Percentiles rank a stretch among this genome's conserved stretches.
Conservation (phyloP, 2,888 invertebrate genomes). For the Piscicola geometra region DNA sequence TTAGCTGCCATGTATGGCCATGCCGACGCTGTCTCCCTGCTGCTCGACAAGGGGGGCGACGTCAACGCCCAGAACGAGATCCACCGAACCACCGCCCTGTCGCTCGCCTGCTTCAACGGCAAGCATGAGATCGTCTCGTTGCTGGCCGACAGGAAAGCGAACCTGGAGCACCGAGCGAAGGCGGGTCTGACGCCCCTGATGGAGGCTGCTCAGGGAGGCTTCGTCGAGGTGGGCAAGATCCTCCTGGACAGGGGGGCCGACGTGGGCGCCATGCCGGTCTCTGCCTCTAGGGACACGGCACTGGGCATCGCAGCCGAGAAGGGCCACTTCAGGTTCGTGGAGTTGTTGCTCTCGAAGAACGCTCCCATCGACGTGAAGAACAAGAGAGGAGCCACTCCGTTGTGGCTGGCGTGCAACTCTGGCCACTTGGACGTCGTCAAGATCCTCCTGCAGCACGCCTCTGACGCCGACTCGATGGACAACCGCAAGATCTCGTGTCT, state of each 20-base stretch:
- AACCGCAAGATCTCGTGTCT: slow-evolving; percentile 93
- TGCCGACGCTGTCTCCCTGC: slow-evolving; percentile 83
- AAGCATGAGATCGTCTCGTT: slow-evolving; percentile 95
- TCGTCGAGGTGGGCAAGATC: slow-evolving; percentile 94
- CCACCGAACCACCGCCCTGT: slow-evolving; percentile 94
- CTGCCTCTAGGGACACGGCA: slow-evolving; percentile 93
- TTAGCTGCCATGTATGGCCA: slow-evolving; percentile 98
- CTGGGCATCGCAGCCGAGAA: slow-evolving; percentile 99
- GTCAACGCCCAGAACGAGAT: slow-evolving; percentile 99
- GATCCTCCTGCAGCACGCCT: slow-evolving; percentile 77
- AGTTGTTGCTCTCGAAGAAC: slow-evolving; percentile 62
- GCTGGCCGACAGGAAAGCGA: slow-evolving; percentile 88
- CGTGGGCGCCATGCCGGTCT: slow-evolving; percentile 96
- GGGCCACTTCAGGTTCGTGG: slow-evolving; percentile 79
- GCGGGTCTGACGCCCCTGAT: slow-evolving; percentile 95
- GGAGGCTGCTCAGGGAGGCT: slow-evolving; percentile 99
- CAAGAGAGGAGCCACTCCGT: slow-evolving; percentile 96
- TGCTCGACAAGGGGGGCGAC: slow-evolving; percentile 95
- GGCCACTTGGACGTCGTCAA: slow-evolving; percentile 95
- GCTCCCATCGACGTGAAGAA: slow-evolving; percentile 96
- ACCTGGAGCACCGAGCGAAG: slow-evolving; percentile 98
- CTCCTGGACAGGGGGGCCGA: slow-evolving; percentile 93
- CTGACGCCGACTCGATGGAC: slow-evolving; percentile 96
- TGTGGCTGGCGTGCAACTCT: slow-evolving; percentile 90
- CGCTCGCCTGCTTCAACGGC: slow-evolving; percentile 97